Base-by-base conservation (phyloP, 2,888 invertebrate species). In the Disparrhopalites patrizii region DNA sequence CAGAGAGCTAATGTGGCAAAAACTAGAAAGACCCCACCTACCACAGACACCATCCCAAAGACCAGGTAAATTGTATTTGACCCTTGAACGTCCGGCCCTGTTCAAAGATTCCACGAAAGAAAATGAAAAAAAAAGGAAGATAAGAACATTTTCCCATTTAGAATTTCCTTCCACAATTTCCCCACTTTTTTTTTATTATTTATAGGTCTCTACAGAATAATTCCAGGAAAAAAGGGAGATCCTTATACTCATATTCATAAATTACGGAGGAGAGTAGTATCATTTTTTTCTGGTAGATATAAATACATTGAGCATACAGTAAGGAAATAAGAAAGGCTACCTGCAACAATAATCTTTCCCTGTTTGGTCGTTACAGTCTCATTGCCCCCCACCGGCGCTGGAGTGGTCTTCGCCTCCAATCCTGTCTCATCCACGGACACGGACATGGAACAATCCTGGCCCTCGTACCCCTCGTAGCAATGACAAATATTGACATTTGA, bases 1-100 rank as follows among this genome's bases (percentile, higher is more conserved):
- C 94, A 94, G 87, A 94, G 90, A 86, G 94, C 94, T 90, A 94
- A 90, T 87, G 93, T 89, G 86, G 94, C 93, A 89, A 94, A 94
- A 86, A 93, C 88, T 86, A 94, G 88, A 89, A 94, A 94, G 87
- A 94, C 94, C 87, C 93, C 93, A 88, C 93, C 94, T 88, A 94
- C 93, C 87, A 93, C 93, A 86, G 93, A 93, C 89, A 94, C 93
- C 87, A 94, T 91, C 85, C 92, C 91, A 86, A 89, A 91, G 85
- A 94, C 94, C 87, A 94, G 89, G 88, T 91, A 91, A 85, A 92
- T 91, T 85, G 93, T 93, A 87, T 93, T 93, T 84, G 92, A 93
- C 85, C 93, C 93, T 30, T 43, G 63, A n/a, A 43, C 47, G 31
- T 60, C 47, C 8, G 60, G 60, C 28, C 60, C 57, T 57, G 15